A percentile compares a stretch with the other conserved stretches of the same genome.
These are phyloP conservation scores for Allobates femoralis DNA, from an alignment of 2,797 vertebrate species.

Conservation along the genomic window DNA sequence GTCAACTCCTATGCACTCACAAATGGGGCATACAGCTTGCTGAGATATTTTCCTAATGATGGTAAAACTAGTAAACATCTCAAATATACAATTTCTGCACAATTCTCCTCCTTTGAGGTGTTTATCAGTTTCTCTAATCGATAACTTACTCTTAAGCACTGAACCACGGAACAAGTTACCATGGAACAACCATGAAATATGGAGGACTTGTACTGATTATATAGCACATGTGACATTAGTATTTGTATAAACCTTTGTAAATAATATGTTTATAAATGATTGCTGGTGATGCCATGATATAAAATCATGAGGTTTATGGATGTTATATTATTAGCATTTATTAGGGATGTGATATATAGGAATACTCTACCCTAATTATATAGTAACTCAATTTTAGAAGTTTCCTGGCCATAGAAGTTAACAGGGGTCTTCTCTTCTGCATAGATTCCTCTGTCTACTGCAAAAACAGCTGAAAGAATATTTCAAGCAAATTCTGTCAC, in stretches of 20 bases:
- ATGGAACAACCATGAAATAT: background rate
- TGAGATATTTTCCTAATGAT: background rate
- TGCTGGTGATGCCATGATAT: constrained; percentile 1
- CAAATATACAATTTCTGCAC: background rate
- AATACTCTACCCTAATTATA: background rate
- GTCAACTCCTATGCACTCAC: constrained; percentile 39
- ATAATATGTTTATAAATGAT: constrained; percentile 26
- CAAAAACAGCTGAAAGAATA: constrained; percentile 53
- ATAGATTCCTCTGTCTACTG: constrained; percentile 68
- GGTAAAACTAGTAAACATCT: background rate
- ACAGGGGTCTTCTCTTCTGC: background rate
- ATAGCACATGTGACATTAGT: constrained; percentile 20
- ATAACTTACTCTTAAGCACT: constrained; percentile 1
- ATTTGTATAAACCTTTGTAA: constrained; percentile 34
- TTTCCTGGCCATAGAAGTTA: background rate
- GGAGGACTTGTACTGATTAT: background rate
- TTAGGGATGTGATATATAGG: background rate
- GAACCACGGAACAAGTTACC: background rate
- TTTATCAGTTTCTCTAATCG: background rate
- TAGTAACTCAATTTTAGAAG: background rate
- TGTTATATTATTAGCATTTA: constrained; percentile 11
- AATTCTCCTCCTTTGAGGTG: background rate
- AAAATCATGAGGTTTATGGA: background rate
- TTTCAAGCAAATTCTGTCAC: background rate
- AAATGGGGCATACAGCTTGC: background rate